Percentiles rank a stretch among this genome's conserved stretches.
Conservation (phyloP, 2,797 vertebrate genomes). For the Anguilla pacifica region DNA sequence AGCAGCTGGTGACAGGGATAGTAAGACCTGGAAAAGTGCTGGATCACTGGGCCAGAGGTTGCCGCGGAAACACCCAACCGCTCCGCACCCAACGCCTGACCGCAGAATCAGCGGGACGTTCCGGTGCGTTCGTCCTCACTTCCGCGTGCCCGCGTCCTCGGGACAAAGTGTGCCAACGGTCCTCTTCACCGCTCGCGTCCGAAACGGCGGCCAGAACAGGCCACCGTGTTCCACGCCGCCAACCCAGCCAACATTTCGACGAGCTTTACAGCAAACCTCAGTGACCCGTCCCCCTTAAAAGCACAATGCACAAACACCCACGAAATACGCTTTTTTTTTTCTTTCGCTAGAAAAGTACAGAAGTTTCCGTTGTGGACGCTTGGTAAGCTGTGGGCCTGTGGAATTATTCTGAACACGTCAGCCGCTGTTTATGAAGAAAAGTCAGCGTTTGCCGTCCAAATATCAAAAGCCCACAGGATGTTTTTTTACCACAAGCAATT, state of each 20-base stretch:
- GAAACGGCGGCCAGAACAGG: neutral
- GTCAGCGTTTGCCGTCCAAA: neutral
- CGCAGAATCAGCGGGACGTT: no score
- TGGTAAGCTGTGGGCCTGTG: no score
- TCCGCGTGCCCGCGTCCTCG: no score
- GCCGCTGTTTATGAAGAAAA: neutral
- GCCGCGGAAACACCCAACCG: neutral
- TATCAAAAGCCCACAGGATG: neutral
- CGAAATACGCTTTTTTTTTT: neutral
- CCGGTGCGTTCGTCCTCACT: no score
- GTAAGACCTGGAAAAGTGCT: neutral
- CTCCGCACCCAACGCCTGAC: neutral
- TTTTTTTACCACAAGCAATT: neutral
- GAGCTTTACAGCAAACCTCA: neutral
- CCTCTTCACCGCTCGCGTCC: neutral
- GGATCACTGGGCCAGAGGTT: neutral
- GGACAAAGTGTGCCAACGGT: neutral
- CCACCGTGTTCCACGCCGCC: neutral
- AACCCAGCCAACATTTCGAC: neutral
- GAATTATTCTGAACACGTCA: neutral
- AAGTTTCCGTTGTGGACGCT: neutral
- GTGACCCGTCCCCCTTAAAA: neutral
- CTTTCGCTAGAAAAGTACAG: neutral
- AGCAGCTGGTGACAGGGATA: neutral
- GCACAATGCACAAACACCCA: neutral